These are phyloP conservation scores for Huso huso DNA, from an alignment of 2,797 vertebrate species.

Conservation along the genomic window DNA sequence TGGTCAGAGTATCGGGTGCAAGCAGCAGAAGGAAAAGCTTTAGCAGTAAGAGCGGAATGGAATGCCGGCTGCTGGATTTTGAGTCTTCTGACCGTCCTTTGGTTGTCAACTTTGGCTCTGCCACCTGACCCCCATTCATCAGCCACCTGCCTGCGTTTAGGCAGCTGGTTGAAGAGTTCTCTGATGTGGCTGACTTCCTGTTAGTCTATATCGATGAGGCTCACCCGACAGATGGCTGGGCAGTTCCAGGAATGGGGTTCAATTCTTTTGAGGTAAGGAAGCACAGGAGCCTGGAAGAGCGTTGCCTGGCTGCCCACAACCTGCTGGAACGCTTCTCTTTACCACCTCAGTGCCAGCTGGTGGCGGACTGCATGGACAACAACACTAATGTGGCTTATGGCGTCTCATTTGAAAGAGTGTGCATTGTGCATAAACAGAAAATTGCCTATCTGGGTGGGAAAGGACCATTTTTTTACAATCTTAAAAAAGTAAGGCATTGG, in stretches of 20 bases:
- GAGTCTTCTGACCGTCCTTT: conserved; percentile 79
- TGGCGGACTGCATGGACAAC: conserved; percentile 96
- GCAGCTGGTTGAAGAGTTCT: conserved; percentile 89
- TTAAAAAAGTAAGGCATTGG: conserved; percentile 82
- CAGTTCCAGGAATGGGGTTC: conserved; percentile 70
- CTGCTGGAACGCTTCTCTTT: conserved; percentile 80
- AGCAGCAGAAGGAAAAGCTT: conserved; percentile 35
- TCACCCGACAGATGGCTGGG: conserved; percentile 94
- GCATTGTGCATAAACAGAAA: conserved; percentile 87
- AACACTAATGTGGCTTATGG: conserved; percentile 90
- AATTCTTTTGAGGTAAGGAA: conserved; percentile 78
- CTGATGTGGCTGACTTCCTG: conserved; percentile 87
- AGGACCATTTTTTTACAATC: conserved; percentile 89
- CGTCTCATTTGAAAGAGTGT: conserved; percentile 87
- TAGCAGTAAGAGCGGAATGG: conserved; percentile 33
- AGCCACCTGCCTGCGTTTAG: conserved; percentile 87
- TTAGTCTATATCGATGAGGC: conserved; percentile 97
- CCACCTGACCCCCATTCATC: conserved; percentile 95
- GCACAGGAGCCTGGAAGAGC: conserved; percentile 83
- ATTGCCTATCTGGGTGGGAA: conserved; percentile 89
- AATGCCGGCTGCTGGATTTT: conserved; percentile 87
- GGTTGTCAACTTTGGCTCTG: conserved; percentile 94
- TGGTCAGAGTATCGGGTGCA: conserved; percentile 68
- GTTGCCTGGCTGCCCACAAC: conserved; percentile 75
- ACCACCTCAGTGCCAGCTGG: conserved; percentile 83